phyloP scores from a whole-genome alignment of 2,888 invertebrate species.

The Platycheirus rosarum region DNA sequence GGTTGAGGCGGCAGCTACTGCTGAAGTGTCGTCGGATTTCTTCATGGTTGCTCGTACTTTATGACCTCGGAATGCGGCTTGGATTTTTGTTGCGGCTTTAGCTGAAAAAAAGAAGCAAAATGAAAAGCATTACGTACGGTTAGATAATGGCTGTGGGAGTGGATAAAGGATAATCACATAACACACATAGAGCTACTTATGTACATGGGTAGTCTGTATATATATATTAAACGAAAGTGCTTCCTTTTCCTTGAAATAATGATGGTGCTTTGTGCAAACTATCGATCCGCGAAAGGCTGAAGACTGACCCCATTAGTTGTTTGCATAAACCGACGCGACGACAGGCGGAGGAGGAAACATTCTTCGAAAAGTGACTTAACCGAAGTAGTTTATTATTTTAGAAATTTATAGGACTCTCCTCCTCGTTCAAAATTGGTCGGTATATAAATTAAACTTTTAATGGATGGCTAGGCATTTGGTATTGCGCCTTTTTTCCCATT shows the following conservation, averaged over 20 bases:
- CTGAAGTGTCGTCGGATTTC: conserved; percentile 84
- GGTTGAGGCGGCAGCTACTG: conserved; percentile 76
- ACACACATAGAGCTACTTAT: conserved; percentile 3
- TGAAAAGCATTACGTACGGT: conserved; percentile 19
- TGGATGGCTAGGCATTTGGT: conserved; percentile 12
- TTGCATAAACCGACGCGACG: too few species aligned
- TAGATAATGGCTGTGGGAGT: conserved; percentile 12
- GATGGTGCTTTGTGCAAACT: conserved; percentile 38
- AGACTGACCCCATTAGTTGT: conserved; percentile 39
- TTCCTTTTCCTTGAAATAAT: conserved; percentile 12
- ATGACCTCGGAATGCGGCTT: conserved; percentile 93
- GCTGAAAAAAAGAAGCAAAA: conserved; percentile 77
- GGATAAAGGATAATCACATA: conserved; percentile 2
- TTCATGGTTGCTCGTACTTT: conserved; percentile 90
- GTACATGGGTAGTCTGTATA: background rate
- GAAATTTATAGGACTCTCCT: conserved; percentile 22
- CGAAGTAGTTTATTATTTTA: conserved; percentile 46
- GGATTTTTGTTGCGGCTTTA: conserved; percentile 92
- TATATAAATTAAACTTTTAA: too few species aligned
- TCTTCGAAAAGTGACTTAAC: conserved; percentile 22
- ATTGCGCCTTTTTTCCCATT: conserved; percentile 1
- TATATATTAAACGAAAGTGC: background rate
- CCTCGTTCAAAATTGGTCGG: conserved; percentile 1
- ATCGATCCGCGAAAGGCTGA: conserved; percentile 39
- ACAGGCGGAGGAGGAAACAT: background rate